phyloP scores from a whole-genome alignment of 2,113 vertebrate species.

The rabbit (Oryctolagus cuniculus) region mOryCun1.1 NC_091445.1:10616001-10616500 shows the following conservation, averaged over 20 bases:
- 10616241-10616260: not conserved
- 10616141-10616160: not conserved
- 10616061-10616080: not conserved
- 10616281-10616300: constrained; percentile 47
- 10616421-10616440: constrained; percentile 52
- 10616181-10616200: constrained; percentile 41
- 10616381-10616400: constrained; percentile 60
- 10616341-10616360: constrained; percentile 57
- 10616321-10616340: constrained; percentile 1
- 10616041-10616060: constrained; percentile 57
- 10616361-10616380: not conserved
- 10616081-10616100: not conserved
- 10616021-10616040: constrained; percentile 17
- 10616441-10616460: constrained; percentile 69
- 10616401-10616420: constrained; percentile 65
- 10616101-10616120: constrained; percentile 44
- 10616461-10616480: constrained; percentile 80
- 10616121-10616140: constrained; percentile 23
- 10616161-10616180: constrained; percentile 38
- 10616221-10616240: not conserved
- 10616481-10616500: constrained; percentile 82
- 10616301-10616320: constrained; percentile 63
- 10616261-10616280: not conserved
- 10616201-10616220: not conserved
- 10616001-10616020: constrained; percentile 13